These are phyloP conservation scores for Dicranocentrus wangi DNA, from an alignment of 2,888 invertebrate species.

Conservation along the genomic window DNA sequence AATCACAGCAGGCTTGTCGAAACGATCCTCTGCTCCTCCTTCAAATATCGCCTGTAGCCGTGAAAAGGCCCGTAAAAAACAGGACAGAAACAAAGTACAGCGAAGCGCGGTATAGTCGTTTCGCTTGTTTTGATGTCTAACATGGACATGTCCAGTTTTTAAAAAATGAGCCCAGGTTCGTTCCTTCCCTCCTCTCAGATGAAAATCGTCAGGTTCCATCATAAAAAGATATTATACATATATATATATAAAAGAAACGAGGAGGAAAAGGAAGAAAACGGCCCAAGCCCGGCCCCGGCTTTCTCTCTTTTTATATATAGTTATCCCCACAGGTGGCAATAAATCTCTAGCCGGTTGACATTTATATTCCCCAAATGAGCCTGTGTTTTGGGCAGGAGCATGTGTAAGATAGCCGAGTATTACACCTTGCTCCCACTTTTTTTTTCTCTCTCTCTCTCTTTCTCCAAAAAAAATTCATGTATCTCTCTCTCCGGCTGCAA, in stretches of 20 bases:
- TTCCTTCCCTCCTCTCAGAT: conserved; percentile 51
- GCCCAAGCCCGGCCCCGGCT: conserved; percentile 28
- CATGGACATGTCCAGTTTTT: too few species aligned
- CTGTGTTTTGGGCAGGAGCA: conserved; percentile 34
- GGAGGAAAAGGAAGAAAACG: conserved; percentile 41
- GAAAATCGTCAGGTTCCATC: conserved; percentile 39
- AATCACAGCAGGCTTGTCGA: too few species aligned
- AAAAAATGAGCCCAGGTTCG: too few species aligned
- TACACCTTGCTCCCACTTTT: conserved; percentile 9
- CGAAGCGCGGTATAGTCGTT: too few species aligned
- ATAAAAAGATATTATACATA: too few species aligned
- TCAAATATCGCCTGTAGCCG: too few species aligned
- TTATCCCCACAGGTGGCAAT: conserved; percentile 67
- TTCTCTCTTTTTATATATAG: too few species aligned
- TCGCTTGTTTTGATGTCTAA: too few species aligned
- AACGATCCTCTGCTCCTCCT: too few species aligned
- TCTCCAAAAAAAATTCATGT: not conserved
- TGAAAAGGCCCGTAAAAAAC: too few species aligned
- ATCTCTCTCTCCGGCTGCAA: conserved; percentile 21
- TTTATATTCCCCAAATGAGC: conserved; percentile 70
- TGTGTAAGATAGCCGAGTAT: conserved; percentile 17
- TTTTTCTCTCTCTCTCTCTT: conserved; percentile 9
- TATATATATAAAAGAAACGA: conserved; percentile 46
- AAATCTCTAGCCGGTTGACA: conserved; percentile 68
- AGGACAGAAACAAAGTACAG: too few species aligned